These are phyloP conservation scores for Tenthredo livida DNA, from an alignment of 2,888 invertebrate genomes.

Conservation along the genomic window DNA sequence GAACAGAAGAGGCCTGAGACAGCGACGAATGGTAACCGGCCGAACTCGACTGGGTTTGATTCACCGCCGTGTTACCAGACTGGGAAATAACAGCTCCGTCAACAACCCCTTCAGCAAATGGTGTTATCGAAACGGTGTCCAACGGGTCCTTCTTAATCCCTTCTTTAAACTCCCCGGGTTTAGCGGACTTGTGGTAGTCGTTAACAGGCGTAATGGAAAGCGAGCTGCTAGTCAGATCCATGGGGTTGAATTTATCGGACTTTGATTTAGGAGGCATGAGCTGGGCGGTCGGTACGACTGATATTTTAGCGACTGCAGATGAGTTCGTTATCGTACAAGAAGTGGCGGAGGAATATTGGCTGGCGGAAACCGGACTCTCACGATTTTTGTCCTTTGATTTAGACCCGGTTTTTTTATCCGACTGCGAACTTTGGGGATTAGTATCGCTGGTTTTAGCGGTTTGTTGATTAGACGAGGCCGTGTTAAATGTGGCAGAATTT, in stretches of 20 bases:
- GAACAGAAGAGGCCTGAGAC: slow-evolving; percentile 59
- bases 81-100: slow-evolving; percentile 53
- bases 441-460: slow-evolving; percentile 60
- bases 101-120: slow-evolving; percentile 66
- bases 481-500: slow-evolving; percentile 58
- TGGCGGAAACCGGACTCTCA: slow-evolving; percentile 55
- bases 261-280: slow-evolving; percentile 69
- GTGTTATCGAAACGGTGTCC: slow-evolving; percentile 72
- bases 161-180: slow-evolving; percentile 62
- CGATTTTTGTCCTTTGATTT: slow-evolving; percentile 66
- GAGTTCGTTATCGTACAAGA: slow-evolving; percentile 57
- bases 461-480: slow-evolving; percentile 54
- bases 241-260: slow-evolving; percentile 70
- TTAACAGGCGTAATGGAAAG: slow-evolving; percentile 75
- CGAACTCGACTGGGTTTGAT: slow-evolving; percentile 38
- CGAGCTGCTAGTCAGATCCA: slow-evolving; percentile 72
- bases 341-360: slow-evolving; percentile 53
- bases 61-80: slow-evolving; percentile 57
- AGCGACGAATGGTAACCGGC: background rate
- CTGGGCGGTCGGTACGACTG: slow-evolving; percentile 71
- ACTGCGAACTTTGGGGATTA: slow-evolving; percentile 49
- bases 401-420: slow-evolving; percentile 39
- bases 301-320: slow-evolving; percentile 68
- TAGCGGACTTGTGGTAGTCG: slow-evolving; percentile 69
- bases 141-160: slow-evolving; percentile 65